These are phyloP conservation scores for Camptogramma bilineatum DNA, from an alignment of 2,888 invertebrate species.

Conservation along the genomic window DNA sequence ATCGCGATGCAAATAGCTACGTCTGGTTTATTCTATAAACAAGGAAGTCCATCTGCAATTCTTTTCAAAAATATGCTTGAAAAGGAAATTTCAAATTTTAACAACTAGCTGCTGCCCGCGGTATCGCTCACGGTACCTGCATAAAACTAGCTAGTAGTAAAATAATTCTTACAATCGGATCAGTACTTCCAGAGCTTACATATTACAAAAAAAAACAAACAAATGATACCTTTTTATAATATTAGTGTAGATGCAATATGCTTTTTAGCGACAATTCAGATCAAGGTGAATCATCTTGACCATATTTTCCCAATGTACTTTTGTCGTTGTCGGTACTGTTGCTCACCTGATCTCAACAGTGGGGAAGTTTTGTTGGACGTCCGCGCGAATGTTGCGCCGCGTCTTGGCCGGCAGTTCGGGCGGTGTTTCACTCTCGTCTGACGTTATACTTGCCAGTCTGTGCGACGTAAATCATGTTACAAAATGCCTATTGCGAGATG, in stretches of 20 bases:
- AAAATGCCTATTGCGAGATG: constrained; percentile 33
- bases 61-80: not conserved
- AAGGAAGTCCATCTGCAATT: not conserved
- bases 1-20: not conserved
- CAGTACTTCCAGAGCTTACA: too few species aligned
- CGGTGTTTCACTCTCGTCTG: constrained; percentile 81
- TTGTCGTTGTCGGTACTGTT: constrained; percentile 8
- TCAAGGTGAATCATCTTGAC: not conserved
- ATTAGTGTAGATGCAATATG: too few species aligned
- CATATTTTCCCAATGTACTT: not conserved
- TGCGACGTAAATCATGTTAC: constrained; percentile 43
- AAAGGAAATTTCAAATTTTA: not conserved
- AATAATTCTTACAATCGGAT: too few species aligned
- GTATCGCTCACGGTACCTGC: too few species aligned
- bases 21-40: not conserved
- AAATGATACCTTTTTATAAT: too few species aligned
- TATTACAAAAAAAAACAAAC: too few species aligned
- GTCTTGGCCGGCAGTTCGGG: constrained; percentile 88
- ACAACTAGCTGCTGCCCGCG: too few species aligned
- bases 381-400: constrained; percentile 77
- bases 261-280: too few species aligned
- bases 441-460: constrained; percentile 77
- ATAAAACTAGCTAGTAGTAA: too few species aligned
- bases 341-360: constrained; percentile 40
- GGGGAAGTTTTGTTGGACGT: constrained; percentile 66